Conservation (phyloP, 2,797 vertebrate genomes). For the Diceros bicornis region DNA sequence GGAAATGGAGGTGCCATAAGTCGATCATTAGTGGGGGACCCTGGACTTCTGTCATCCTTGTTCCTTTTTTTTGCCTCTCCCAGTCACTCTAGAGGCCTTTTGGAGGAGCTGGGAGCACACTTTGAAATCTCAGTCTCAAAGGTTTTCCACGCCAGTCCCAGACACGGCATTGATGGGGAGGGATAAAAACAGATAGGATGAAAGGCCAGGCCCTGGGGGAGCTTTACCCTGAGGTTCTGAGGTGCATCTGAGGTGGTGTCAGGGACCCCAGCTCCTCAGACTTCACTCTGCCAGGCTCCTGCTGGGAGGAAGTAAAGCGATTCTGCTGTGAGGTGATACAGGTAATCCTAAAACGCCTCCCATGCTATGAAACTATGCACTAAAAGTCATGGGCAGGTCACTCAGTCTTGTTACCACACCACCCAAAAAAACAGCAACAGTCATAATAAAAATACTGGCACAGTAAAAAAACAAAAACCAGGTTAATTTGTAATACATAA, state of each 20-base stretch:
- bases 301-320: neutral
- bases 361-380: neutral
- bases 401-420: neutral
- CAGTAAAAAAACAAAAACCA: neutral
- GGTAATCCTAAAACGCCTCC: neutral
- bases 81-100: neutral
- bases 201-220: rapidly evolving
- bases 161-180: rapidly evolving
- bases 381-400: neutral
- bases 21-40: too few species aligned
- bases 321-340: neutral
- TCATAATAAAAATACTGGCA: neutral
- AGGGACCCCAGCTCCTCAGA: neutral
- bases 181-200: neutral
- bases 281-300: neutral
- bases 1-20: neutral
- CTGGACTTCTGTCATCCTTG: neutral
- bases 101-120: too few species aligned
- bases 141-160: neutral
- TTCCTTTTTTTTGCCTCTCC: neutral
- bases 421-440: neutral
- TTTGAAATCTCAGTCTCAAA: neutral
- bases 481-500: neutral
- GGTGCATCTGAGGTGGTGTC: neutral
- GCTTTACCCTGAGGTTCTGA: neutral